Percentiles rank a stretch among this genome's conserved stretches.
Evolutionary conservation across 2,113 vertebrate species (phyloP).

Genomic region (Podiceps cristatus): DNA sequence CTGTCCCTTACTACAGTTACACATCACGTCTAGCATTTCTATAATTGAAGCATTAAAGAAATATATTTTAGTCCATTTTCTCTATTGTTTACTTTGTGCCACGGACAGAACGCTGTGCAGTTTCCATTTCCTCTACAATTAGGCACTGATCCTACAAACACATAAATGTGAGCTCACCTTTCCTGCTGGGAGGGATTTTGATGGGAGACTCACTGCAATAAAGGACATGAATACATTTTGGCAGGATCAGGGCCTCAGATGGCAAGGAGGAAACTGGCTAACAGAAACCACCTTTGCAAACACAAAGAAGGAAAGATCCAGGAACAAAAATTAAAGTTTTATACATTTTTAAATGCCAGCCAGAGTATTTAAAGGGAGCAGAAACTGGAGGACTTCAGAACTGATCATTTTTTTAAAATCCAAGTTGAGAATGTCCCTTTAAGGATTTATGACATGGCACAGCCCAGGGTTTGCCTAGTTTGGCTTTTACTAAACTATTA

Average conservation of each 20-base stretch:
- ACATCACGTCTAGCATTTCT: not conserved
- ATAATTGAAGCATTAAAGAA: not conserved
- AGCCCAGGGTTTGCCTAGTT: not conserved
- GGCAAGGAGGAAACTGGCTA: not conserved
- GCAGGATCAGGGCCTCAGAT: slow-evolving; percentile 32
- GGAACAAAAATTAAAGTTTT: not conserved
- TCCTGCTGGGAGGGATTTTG: slow-evolving; percentile 17
- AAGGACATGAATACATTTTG: not conserved
- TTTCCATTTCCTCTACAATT: slow-evolving; percentile 38
- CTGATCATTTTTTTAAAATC: not conserved
- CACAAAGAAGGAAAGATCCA: not conserved
- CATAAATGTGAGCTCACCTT: slow-evolving; percentile 37
- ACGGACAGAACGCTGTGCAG: not conserved
- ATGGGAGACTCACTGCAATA: not conserved
- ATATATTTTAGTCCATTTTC: not conserved
- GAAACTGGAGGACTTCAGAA: not conserved
- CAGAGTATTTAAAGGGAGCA: not conserved
- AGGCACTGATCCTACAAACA: not conserved
- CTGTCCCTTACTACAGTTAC: not conserved
- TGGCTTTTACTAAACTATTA: slow-evolving; percentile 1
- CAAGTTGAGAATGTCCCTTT: not conserved
- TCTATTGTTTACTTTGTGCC: not conserved
- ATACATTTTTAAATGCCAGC: not conserved
- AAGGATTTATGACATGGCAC: not conserved
- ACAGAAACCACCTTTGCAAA: slow-evolving; percentile 61